Evolutionary conservation across 2,888 invertebrate species (phyloP).

Genomic region (Micropterix aruncella): DNA sequence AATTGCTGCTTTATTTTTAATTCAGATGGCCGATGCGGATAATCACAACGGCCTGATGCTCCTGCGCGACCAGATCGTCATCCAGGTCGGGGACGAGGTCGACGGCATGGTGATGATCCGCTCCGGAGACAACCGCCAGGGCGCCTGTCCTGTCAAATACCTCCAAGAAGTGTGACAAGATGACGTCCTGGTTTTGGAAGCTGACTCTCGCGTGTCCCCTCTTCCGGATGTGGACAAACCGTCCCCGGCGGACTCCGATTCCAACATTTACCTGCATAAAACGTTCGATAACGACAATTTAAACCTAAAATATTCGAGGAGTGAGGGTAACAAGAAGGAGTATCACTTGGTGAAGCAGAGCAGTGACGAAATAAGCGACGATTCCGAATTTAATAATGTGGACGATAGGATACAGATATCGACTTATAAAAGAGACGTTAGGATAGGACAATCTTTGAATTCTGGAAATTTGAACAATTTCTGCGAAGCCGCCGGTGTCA

Average conservation of each 20-base stretch:
- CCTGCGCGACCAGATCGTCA: constrained; percentile 86
- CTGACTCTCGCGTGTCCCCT: constrained; percentile 6
- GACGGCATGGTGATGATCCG: constrained; percentile 91
- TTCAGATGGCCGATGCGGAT: constrained; percentile 78
- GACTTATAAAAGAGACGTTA: constrained; percentile 5
- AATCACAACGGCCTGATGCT: constrained; percentile 70
- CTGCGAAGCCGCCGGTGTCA: constrained; percentile 9
- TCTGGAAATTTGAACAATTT: constrained; percentile 11
- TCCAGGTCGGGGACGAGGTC: constrained; percentile 78
- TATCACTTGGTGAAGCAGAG: background rate
- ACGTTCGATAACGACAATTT: background rate
- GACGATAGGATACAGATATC: background rate
- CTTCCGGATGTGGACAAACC: background rate
- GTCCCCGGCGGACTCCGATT: background rate
- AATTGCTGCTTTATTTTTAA: no score
- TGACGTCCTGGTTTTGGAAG: constrained; percentile 21
- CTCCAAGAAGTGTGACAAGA: constrained; percentile 88
- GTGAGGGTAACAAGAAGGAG: background rate
- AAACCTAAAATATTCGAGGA: background rate
- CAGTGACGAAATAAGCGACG: background rate
- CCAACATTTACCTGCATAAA: background rate
- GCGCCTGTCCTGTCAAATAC: constrained; percentile 87
- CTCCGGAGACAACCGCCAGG: constrained; percentile 85
- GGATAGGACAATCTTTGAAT: constrained; percentile 6
- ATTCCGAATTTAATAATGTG: background rate